Evolutionary conservation across 2,888 invertebrate genomes (phyloP).

Genomic region (Petrolisthes cinctipes): DNA sequence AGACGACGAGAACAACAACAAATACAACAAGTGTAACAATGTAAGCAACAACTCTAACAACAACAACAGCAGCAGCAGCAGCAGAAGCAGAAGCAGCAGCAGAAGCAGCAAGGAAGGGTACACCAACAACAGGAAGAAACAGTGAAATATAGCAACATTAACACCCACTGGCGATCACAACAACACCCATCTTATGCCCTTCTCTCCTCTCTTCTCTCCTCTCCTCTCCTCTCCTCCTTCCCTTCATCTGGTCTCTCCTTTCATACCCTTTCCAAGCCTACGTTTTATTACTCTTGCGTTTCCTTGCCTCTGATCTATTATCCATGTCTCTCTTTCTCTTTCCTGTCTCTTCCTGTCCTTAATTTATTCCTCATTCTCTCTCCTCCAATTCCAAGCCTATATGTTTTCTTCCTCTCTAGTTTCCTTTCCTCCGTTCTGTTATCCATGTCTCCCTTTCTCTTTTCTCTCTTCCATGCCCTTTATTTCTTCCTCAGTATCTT

Average conservation of each 20-base stretch:
- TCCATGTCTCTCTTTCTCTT: neutral
- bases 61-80: too few relatives aligned
- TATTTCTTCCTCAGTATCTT: neutral
- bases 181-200: neutral
- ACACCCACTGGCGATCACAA: neutral
- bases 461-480: neutral
- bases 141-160: neutral
- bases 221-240: neutral
- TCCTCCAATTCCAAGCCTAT: too few relatives aligned
- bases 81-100: too few relatives aligned
- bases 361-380: too few relatives aligned
- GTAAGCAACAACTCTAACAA: too few relatives aligned
- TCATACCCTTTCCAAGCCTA: neutral
- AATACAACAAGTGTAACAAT: too few relatives aligned
- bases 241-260: neutral
- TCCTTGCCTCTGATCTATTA: neutral
- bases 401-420: neutral
- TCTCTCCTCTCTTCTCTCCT: neutral
- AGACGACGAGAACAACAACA: too few relatives aligned
- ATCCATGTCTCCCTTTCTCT: neutral
- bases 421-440: neutral
- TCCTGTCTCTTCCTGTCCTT: neutral
- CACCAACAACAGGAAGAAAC: too few relatives aligned
- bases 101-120: too few relatives aligned
- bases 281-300: neutral